Base-by-base conservation (phyloP, 2,888 invertebrate genomes). In the Acheta domesticus region DNA sequence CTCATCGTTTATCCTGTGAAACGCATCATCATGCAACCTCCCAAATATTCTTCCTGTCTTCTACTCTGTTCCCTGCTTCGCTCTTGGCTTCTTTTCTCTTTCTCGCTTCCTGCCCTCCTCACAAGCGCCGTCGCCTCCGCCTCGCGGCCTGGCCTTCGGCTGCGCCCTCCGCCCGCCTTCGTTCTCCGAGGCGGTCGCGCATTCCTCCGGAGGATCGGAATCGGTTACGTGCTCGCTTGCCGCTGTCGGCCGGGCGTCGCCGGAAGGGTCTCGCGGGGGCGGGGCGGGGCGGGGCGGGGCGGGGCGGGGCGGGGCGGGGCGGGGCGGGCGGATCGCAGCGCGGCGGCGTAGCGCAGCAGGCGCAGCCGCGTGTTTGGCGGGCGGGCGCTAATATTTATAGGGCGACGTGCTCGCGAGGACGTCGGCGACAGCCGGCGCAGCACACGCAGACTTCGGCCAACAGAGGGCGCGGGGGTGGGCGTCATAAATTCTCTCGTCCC, bases 361-460 rank as follows among this genome's bases (percentile, higher is more conserved):
- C 16, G 62, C 62, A 11, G 16, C 62, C 16, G 62, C 62, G 62
- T 62, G 62, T 62, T 62, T 62, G 16, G 62, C 62, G 62, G 62
- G 62, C n/a, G 62, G 62, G n/a, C 62, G 62, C 62, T 62, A 62
- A 62, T 62, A 62, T 62, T 62, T 62, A 62, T 62, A 62, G 62
- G 62, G 62, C 62, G 62, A 62, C 62, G 62, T 62, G 62, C 62
- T 62, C 62, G 62, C 62, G 62, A 62, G 62, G 62, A 62, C 62
- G 62, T 62, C 62, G n/a, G 62, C 62, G 62, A 62, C 62, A 62
- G 62, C 62, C 62, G 62, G 62, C 62, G n/a, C 62, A 19, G 62
- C 62, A 8, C 62, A 62, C 62, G 62, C 62, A n/a, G 16, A 62
- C 62, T 62, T n/a, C 62, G 62, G 16, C 62, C 16, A 62, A 19